phyloP scores from a whole-genome alignment of 2,888 invertebrate species.

The Volucella inanis region DNA sequence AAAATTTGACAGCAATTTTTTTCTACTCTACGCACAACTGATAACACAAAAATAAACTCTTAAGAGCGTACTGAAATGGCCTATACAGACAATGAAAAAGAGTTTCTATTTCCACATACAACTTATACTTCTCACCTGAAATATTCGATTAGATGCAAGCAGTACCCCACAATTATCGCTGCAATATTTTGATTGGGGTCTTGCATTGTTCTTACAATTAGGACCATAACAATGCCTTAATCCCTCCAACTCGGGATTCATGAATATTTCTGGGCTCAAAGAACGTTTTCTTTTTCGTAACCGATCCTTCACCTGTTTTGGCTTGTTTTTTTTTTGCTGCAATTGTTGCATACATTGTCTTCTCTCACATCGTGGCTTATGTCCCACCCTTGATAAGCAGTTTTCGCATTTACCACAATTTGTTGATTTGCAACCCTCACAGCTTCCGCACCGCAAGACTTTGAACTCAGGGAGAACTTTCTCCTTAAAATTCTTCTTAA shows the following conservation, averaged over 20 bases:
- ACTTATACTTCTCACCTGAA: slow-evolving; percentile 83
- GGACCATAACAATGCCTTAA: slow-evolving; percentile 96
- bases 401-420: slow-evolving; percentile 82
- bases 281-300: slow-evolving; percentile 79
- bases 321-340: slow-evolving; percentile 77
- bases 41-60: too few species aligned
- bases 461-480: slow-evolving; percentile 77
- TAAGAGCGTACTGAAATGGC: too few species aligned
- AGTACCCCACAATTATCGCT: slow-evolving; percentile 95
- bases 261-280: slow-evolving; percentile 80
- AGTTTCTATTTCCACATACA: too few species aligned
- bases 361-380: slow-evolving; percentile 84
- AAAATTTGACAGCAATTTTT: too few species aligned
- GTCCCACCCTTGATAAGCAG: slow-evolving; percentile 80
- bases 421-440: slow-evolving; percentile 86
- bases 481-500: slow-evolving; percentile 77
- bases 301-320: slow-evolving; percentile 78
- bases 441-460: slow-evolving; percentile 87
- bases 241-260: slow-evolving; percentile 85
- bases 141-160: slow-evolving; percentile 92
- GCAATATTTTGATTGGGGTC: slow-evolving; percentile 95
- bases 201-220: slow-evolving; percentile 90
- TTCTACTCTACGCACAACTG: too few species aligned
- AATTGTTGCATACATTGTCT: slow-evolving; percentile 83
- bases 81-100: too few species aligned